Evolutionary conservation across 1,140 invertebrate species (phyloP).

Genomic region (Bombus confusus): DNA sequence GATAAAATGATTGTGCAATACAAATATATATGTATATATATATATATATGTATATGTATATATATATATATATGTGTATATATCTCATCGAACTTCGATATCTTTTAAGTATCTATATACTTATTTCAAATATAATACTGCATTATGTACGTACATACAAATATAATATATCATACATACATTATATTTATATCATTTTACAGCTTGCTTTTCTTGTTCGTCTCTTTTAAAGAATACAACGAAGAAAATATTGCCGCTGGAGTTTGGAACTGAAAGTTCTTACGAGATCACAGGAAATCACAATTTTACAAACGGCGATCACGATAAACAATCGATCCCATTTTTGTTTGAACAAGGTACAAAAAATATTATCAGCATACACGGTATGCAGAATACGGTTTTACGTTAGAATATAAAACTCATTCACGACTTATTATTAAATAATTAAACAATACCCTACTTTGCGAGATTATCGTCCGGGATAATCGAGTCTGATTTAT

Average conservation of each 20-base stretch:
- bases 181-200: constrained; percentile 28
- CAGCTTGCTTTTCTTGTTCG: not conserved
- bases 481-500: constrained; percentile 57
- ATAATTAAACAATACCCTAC: constrained; percentile 59
- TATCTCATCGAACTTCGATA: constrained; percentile 22
- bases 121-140: not conserved
- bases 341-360: constrained; percentile 47
- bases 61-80: not conserved
- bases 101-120: constrained; percentile 13
- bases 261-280: constrained; percentile 1
- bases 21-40: not conserved
- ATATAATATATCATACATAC: constrained; percentile 47
- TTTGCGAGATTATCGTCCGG: constrained; percentile 52
- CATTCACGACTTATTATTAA: constrained; percentile 57
- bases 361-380: constrained; percentile 69
- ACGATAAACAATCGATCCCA: not conserved
- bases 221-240: not conserved
- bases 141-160: constrained; percentile 24
- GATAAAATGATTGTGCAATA: constrained; percentile 17
- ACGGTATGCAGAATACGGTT: constrained; percentile 69
- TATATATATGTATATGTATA: too few species aligned
- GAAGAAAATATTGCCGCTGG: not conserved
- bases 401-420: constrained; percentile 60
- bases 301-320: not conserved
- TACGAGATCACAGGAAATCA: constrained; percentile 3